Conservation (phyloP, 2,113 vertebrate genomes). For the Mormyrus lacerda region DNA sequence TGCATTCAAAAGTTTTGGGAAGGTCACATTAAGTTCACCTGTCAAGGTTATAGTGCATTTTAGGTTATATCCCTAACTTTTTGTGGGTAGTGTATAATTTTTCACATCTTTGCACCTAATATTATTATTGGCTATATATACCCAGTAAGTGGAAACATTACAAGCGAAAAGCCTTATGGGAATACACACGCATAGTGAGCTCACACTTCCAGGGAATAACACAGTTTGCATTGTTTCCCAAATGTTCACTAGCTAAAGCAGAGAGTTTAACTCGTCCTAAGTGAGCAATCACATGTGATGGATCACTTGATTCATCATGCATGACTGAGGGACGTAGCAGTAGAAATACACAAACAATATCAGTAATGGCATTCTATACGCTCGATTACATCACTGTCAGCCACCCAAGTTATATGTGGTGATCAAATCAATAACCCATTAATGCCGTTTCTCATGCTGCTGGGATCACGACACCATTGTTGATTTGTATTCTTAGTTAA, state of each 20-base stretch:
- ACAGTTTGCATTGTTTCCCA: background rate
- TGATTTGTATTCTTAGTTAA: background rate
- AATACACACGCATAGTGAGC: background rate
- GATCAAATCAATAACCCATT: background rate
- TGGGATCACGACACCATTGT: background rate
- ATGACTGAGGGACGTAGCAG: background rate
- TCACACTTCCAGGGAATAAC: background rate
- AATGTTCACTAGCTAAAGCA: background rate
- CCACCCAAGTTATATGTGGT: background rate
- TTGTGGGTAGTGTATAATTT: too few relatives aligned
- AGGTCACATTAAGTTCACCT: too few relatives aligned
- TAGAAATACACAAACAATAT: background rate
- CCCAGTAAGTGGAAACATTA: background rate
- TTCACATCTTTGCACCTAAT: too few relatives aligned
- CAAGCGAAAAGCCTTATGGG: background rate
- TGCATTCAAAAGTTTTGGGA: too few relatives aligned
- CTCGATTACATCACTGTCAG: background rate
- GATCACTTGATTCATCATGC: slow-evolving; percentile 47
- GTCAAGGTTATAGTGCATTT: too few relatives aligned
- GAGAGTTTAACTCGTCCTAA: background rate
- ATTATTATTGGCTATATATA: too few relatives aligned
- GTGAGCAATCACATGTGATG: slow-evolving; percentile 43
- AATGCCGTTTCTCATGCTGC: background rate
- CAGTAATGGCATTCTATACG: background rate
- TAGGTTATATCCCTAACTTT: too few relatives aligned